Evolutionary conservation across 2,888 invertebrate genomes (phyloP), one percentile per base, ranked within the genome.

Genomic region (Microctonus hyperodae): DNA sequence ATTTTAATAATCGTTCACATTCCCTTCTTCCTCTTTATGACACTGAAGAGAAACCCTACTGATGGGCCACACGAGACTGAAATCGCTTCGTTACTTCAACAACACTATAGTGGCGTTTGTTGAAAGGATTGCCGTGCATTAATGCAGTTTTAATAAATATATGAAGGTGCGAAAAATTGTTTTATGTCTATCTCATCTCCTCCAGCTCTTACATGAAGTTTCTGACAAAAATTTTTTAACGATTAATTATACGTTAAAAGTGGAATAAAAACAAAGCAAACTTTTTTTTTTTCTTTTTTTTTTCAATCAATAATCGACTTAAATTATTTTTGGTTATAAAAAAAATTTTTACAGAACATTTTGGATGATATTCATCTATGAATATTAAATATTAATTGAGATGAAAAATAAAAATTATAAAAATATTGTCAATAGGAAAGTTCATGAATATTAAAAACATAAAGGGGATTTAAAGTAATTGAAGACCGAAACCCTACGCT

Each of bases 401-500:
- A 51, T 13, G 11, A 22, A 11, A 51, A n/a, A 28, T 28, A 5
- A 5, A 28, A 3, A 5, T 7, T 7, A 28, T 3, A 28, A 28
- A 28, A 28, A 28, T 28, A 28, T 31, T 33, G 2, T 9, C 28
- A 25, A 33, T 10, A 56, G 31, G 33, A 20, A 11, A 33, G 11
- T 16, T 33, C 7, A 16, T 20, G 1, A 44, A 44, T 5, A 44
- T 2, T 2, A 44, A 16, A 35, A 10, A 11, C 16, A 16, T 28
- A 23, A 13, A 62, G 35, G 13, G n/a, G 48, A 16, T 25, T 60
- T 60, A 28, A 48, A 25, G 59, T 80, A 80, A 80, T 76, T 73
- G 77, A 77, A 78, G 74, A 78, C 68, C 73, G 80, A 80, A 80
- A 80, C 80, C 80, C 66, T 80, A 80, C 70, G 77, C 72, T n/a